phyloP scores from a whole-genome alignment of 2,797 vertebrate genomes.

The Rhadinocentrus ornatus region DNA sequence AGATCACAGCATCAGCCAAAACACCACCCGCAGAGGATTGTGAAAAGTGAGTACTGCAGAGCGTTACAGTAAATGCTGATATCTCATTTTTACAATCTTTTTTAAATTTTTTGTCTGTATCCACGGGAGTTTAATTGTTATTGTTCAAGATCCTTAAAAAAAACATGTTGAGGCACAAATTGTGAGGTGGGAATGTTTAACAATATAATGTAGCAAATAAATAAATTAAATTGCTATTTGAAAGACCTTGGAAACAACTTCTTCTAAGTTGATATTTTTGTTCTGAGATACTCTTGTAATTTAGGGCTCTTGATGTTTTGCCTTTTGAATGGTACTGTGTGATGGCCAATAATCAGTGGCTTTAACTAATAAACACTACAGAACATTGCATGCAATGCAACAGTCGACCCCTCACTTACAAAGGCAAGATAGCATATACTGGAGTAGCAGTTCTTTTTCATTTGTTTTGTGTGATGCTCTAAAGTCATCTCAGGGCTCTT shows the following conservation, averaged over 20 bases:
- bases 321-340: neutral
- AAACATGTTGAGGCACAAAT: neutral
- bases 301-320: neutral
- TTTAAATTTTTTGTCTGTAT: neutral
- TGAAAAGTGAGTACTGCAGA: conserved; percentile 74
- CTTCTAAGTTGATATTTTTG: neutral
- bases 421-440: too few relatives aligned
- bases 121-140: neutral
- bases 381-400: neutral
- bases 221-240: neutral
- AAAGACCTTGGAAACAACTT: neutral
- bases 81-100: neutral
- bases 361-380: neutral
- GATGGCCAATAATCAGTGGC: neutral
- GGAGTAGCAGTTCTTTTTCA: too few relatives aligned
- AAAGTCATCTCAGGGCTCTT: neutral
- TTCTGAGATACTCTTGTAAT: neutral
- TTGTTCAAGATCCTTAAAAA: neutral
- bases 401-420: neutral
- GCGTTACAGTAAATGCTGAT: neutral
- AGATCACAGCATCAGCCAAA: conserved; percentile 64
- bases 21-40: conserved; percentile 59
- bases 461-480: too few relatives aligned
- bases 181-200: neutral
- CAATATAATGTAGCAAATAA: neutral